phyloP scores from a whole-genome alignment of 2,888 invertebrate species.

The Noctua janthe region DNA sequence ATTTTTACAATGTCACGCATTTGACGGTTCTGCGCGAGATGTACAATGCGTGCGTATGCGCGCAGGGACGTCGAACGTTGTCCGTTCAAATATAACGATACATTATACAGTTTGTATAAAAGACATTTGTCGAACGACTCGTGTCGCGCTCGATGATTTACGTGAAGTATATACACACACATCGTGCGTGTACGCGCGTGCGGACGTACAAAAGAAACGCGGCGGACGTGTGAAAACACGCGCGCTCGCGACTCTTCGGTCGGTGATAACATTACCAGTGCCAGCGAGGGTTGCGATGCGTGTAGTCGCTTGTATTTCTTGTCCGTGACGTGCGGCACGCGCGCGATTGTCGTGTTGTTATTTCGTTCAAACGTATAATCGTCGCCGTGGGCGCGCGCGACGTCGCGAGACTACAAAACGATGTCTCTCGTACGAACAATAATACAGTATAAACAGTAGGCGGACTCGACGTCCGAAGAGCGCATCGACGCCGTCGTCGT shows the following conservation, averaged over 20 bases:
- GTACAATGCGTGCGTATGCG: too few relatives aligned
- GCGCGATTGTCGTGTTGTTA: neutral
- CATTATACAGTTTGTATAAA: too few relatives aligned
- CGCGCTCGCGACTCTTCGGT: slow-evolving; percentile 5
- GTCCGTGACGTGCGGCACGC: neutral
- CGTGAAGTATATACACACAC: too few relatives aligned
- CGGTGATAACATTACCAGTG: neutral
- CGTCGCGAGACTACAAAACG: neutral
- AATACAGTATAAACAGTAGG: too few relatives aligned
- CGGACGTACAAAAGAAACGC: slow-evolving; percentile 1
- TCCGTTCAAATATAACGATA: too few relatives aligned
- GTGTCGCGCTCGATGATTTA: too few relatives aligned
- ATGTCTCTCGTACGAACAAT: too few relatives aligned
- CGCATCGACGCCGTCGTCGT: neutral
- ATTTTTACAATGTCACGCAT: too few relatives aligned
- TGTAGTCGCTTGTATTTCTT: neutral
- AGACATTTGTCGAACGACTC: too few relatives aligned
- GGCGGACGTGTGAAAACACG: neutral
- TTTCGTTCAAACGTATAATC: neutral
- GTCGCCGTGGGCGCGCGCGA: neutral
- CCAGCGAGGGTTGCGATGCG: slow-evolving; percentile 1
- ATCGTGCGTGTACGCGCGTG: too few relatives aligned
- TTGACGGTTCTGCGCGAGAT: too few relatives aligned
- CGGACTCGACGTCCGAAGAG: slow-evolving; percentile 1
- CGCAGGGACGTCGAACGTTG: too few relatives aligned